Conservation (phyloP, 2,797 vertebrate genomes). For the Syncerus caffer region DNA sequence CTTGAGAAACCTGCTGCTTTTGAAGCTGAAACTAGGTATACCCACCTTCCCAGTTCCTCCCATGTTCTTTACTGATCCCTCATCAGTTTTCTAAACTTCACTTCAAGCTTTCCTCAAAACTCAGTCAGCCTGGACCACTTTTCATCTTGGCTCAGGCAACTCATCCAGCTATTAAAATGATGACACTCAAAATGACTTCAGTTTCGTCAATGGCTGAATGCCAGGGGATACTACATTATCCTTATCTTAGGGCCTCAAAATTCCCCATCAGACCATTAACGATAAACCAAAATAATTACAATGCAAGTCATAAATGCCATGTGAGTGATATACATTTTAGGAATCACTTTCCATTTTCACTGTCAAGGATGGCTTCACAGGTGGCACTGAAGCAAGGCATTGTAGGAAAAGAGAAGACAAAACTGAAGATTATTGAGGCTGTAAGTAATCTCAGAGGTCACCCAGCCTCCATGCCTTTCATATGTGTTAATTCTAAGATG, state of each 20-base stretch:
- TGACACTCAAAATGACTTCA: neutral
- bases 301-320: neutral
- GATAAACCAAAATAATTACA: neutral
- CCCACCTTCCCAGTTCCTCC: neutral
- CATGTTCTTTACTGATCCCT: neutral
- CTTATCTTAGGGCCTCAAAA: neutral
- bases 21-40: neutral
- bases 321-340: neutral
- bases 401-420: neutral
- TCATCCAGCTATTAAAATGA: neutral
- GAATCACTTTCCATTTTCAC: neutral
- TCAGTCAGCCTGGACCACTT: neutral
- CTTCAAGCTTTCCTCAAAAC: neutral
- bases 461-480: neutral
- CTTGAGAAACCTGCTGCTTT: neutral
- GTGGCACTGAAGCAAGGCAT: neutral
- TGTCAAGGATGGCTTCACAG: neutral
- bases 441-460: neutral
- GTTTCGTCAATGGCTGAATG: neutral
- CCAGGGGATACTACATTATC: neutral
- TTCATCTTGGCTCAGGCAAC: neutral
- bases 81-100: neutral
- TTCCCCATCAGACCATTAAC: neutral
- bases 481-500: neutral
- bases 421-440: neutral